phyloP scores from a whole-genome alignment of 2,113 vertebrate species.

The Ibidorhyncha struthersii region DNA sequence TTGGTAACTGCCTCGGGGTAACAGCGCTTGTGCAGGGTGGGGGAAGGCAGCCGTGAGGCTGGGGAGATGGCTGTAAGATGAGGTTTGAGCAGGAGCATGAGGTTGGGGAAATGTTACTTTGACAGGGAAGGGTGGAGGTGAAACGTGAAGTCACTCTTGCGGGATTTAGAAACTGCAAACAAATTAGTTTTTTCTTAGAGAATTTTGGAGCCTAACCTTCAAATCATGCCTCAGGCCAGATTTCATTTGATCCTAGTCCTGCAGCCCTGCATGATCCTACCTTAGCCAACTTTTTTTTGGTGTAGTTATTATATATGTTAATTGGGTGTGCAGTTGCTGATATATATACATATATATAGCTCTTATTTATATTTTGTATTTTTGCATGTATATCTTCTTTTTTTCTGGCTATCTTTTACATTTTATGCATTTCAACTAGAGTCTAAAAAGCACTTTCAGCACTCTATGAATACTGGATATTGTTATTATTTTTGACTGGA shows the following conservation, averaged over 20 bases:
- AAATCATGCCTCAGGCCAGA: not conserved
- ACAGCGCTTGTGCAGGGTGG: accelerated
- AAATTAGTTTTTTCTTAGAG: not conserved
- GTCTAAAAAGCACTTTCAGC: not conserved
- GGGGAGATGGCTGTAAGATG: not conserved
- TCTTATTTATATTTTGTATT: not conserved
- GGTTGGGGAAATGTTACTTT: not conserved
- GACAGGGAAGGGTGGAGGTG: not conserved
- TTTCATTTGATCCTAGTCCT: not conserved
- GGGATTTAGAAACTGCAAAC: not conserved
- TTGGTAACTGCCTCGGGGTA: not conserved
- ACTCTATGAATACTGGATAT: not conserved
- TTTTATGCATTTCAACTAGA: not conserved
- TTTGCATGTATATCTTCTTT: not conserved
- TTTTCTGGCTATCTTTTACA: not conserved
- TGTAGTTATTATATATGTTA: not conserved
- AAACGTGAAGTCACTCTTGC: not conserved
- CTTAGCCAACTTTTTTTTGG: not conserved
- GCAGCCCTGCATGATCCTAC: not conserved
- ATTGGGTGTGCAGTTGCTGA: not conserved
- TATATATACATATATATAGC: not conserved
- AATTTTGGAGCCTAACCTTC: not conserved
- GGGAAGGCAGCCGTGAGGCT: not conserved
- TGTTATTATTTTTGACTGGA: not conserved
- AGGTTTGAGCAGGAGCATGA: not conserved